Conservation (phyloP, 2,888 invertebrate genomes). For the Hoplodrina blanda region DNA sequence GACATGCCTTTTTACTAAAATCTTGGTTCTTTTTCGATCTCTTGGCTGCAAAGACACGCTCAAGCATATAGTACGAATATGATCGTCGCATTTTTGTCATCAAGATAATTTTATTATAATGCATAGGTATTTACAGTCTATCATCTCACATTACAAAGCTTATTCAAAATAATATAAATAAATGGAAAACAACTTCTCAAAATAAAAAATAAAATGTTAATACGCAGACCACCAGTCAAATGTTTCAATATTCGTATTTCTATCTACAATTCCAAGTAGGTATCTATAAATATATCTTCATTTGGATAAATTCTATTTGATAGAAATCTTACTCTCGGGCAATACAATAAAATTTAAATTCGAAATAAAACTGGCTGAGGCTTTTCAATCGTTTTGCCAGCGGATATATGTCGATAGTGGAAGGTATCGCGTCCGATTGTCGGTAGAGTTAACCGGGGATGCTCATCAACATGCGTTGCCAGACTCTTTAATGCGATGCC, state of each 20-base stretch:
- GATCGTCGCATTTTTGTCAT: neutral
- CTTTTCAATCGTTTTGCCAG: constrained; percentile 58
- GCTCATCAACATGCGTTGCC: constrained; percentile 70
- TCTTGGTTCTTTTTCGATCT: constrained; percentile 59
- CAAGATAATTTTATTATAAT: neutral
- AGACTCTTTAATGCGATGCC: constrained; percentile 69
- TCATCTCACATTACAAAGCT: neutral
- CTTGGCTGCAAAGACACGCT: constrained; percentile 4
- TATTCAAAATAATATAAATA: constrained; percentile 8
- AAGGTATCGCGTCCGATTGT: constrained; percentile 64
- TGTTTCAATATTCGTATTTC: constrained; percentile 11
- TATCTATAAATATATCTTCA: constrained; percentile 48
- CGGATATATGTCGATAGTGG: constrained; percentile 63
- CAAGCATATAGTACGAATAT: constrained; percentile 10
- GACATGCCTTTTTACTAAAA: constrained; percentile 71
- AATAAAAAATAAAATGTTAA: constrained; percentile 15
- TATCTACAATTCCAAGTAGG: constrained; percentile 2
- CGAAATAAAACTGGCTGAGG: constrained; percentile 43
- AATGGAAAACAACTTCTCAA: constrained; percentile 1
- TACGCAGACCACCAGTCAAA: constrained; percentile 15
- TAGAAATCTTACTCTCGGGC: constrained; percentile 49
- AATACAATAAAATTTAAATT: constrained; percentile 59
- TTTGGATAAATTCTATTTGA: constrained; percentile 50
- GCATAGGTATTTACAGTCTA: neutral
- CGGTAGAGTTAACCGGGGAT: constrained; percentile 63